Evolutionary conservation across 2,888 invertebrate species (phyloP).

Genomic region (Lepetodrilus schrolli): DNA sequence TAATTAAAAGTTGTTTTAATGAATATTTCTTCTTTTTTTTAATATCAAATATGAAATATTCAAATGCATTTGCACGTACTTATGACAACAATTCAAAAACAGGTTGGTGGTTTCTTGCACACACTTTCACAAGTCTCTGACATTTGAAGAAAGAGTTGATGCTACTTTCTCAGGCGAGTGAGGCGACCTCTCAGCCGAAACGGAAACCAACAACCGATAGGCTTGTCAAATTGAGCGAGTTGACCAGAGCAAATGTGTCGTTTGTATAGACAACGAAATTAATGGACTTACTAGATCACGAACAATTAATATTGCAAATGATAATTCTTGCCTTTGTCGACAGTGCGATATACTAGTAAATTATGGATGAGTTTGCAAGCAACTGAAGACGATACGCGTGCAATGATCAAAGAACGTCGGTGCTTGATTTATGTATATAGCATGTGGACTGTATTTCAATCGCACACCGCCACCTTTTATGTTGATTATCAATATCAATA

Average conservation of each 20-base stretch:
- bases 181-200: not conserved
- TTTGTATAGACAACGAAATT: conserved; percentile 17
- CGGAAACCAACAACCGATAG: not conserved
- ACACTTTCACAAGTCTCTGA: no score
- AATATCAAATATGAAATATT: no score
- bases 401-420: not conserved
- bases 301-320: conserved; percentile 21
- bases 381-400: not conserved
- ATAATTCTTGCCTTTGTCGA: conserved; percentile 9
- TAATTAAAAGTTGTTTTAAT: no score
- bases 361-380: conserved; percentile 4
- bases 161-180: conserved; percentile 7
- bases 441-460: conserved; percentile 11
- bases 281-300: not conserved
- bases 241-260: not conserved
- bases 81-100: no score
- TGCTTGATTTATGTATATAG: conserved; percentile 5
- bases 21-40: no score
- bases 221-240: conserved; percentile 7
- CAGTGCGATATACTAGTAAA: conserved; percentile 13
- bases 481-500: not conserved
- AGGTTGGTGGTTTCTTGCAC: no score
- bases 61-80: no score
- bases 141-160: not conserved
- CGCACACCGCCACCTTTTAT: not conserved